phyloP scores from a whole-genome alignment of 2,113 vertebrate species.

The Rhinopithecus roxellana region DNA sequence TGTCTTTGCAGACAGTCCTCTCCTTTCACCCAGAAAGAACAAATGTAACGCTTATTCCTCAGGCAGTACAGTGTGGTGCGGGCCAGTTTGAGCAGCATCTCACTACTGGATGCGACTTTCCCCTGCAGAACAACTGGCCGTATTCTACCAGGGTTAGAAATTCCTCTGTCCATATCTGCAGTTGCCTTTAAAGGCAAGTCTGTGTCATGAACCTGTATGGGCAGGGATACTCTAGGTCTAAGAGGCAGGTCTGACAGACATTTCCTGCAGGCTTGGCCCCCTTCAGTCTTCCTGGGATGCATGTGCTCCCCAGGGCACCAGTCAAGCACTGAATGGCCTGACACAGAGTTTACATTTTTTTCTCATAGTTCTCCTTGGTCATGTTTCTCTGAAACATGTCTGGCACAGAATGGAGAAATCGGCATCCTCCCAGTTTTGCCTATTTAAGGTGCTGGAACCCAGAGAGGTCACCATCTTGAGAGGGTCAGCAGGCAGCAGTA shows the following conservation, averaged over 20 bases:
- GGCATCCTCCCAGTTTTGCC: neutral
- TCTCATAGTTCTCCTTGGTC: neutral
- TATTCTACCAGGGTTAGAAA: conserved; percentile 91
- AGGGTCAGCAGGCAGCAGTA: no score
- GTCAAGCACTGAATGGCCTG: conserved; percentile 94
- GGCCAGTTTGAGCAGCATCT: neutral
- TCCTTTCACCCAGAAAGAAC: conserved; percentile 94
- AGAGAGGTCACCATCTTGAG: neutral
- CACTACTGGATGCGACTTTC: no score
- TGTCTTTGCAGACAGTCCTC: conserved; percentile 92
- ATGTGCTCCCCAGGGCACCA: conserved; percentile 95
- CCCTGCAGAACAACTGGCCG: conserved; percentile 90
- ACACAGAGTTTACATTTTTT: conserved; percentile 87
- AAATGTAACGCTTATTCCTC: conserved; percentile 95
- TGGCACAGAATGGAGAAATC: neutral
- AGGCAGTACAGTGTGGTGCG: conserved; percentile 93
- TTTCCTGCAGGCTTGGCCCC: conserved; percentile 95
- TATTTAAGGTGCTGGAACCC: neutral
- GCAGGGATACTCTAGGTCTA: conserved; percentile 89
- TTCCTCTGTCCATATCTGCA: conserved; percentile 81
- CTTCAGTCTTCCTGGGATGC: conserved; percentile 97
- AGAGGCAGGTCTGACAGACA: conserved; percentile 95
- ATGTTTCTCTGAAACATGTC: neutral
- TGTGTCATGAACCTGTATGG: neutral
- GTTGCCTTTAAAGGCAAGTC: neutral